phyloP scores from a whole-genome alignment of 2,888 invertebrate genomes.

The Steinernema scapterisci region DNA sequence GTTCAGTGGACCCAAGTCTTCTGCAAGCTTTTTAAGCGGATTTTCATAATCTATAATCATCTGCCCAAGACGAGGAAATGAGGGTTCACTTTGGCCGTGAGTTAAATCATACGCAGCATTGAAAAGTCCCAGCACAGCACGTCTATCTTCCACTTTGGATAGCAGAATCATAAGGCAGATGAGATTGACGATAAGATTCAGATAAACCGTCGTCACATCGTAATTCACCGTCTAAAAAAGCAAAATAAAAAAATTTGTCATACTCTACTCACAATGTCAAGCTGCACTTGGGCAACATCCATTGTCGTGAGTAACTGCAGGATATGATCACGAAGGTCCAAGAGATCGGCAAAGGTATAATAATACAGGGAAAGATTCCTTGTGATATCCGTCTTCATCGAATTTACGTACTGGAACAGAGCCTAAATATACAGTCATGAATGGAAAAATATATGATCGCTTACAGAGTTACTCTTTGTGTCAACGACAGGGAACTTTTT shows the following conservation, averaged over 20 bases:
- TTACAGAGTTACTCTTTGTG: slow-evolving; percentile 77
- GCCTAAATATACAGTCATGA: slow-evolving; percentile 51
- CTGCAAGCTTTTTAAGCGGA: slow-evolving; percentile 89
- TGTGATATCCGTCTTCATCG: slow-evolving; percentile 88
- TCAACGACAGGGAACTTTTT: slow-evolving; percentile 94
- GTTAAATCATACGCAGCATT: slow-evolving; percentile 97
- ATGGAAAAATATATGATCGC: slow-evolving; percentile 38
- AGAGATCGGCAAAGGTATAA: slow-evolving; percentile 95
- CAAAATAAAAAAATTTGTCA: neutral
- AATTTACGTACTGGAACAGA: slow-evolving; percentile 79
- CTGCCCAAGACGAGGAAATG: slow-evolving; percentile 91
- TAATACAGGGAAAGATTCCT: slow-evolving; percentile 95
- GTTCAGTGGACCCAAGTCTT: slow-evolving; percentile 93
- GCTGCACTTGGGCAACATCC: slow-evolving; percentile 90
- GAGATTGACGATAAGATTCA: slow-evolving; percentile 91
- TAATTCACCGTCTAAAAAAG: slow-evolving; percentile 79
- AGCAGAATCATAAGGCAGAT: slow-evolving; percentile 93
- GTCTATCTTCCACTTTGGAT: slow-evolving; percentile 96
- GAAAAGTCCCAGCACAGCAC: slow-evolving; percentile 86
- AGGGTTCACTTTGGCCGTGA: slow-evolving; percentile 76
- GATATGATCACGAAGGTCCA: slow-evolving; percentile 84
- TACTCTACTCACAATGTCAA: slow-evolving; percentile 78
- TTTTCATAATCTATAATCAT: slow-evolving; percentile 97
- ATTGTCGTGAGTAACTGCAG: slow-evolving; percentile 79
- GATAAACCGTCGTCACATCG: slow-evolving; percentile 91